Conservation (phyloP, 2,113 vertebrate genomes). For the Thymallus thymallus region DNA sequence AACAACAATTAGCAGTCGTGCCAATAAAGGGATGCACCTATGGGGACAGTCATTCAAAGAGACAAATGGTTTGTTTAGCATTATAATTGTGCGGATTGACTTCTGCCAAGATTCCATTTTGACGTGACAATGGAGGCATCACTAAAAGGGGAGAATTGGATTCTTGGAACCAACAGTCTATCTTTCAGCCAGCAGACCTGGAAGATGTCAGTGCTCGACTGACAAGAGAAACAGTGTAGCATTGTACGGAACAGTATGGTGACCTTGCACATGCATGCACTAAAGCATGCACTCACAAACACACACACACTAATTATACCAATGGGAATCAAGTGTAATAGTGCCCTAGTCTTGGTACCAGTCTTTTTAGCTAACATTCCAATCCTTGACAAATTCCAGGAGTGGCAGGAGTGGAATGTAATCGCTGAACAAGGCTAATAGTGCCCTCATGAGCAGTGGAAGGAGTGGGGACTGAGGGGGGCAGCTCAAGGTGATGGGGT, state of each 20-base stretch:
- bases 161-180: slow-evolving; percentile 47
- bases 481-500: slow-evolving; percentile 11
- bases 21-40: not conserved
- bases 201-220: slow-evolving; percentile 17
- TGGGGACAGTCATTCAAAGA: slow-evolving; percentile 22
- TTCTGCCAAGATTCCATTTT: slow-evolving; percentile 56
- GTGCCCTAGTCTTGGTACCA: not conserved
- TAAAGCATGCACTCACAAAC: not conserved
- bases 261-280: not conserved
- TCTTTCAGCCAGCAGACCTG: slow-evolving; percentile 25
- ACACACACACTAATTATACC: slow-evolving; percentile 11
- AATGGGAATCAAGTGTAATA: slow-evolving; percentile 18
- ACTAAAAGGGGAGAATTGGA: slow-evolving; percentile 30
- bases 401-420: too few relatives aligned
- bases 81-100: slow-evolving; percentile 41
- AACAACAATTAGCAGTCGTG: slow-evolving; percentile 22
- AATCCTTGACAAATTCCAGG: too few relatives aligned
- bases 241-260: slow-evolving; percentile 25
- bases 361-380: too few relatives aligned
- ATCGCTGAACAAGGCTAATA: slow-evolving; percentile 1
- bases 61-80: slow-evolving; percentile 53
- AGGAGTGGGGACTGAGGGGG: slow-evolving; percentile 28
- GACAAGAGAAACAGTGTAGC: slow-evolving; percentile 6
- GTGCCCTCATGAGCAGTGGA: slow-evolving; percentile 18
- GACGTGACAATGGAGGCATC: slow-evolving; percentile 47